Base-by-base conservation (phyloP, 2,113 vertebrate genomes). In the Numida meleagris region DNA sequence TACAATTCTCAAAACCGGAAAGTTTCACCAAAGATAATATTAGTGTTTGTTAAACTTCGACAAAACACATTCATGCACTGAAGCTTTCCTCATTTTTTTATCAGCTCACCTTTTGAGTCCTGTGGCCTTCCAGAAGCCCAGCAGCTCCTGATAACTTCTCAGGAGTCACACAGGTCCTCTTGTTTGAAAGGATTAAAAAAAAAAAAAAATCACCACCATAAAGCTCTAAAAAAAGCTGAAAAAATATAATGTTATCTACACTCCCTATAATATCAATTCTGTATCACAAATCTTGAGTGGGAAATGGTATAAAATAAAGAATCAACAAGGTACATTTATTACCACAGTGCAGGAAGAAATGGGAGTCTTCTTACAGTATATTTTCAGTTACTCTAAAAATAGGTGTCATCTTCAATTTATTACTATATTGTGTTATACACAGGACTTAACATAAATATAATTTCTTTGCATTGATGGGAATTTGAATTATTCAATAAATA, bases 381-480 rank as follows among this genome's bases (percentile, higher is more conserved):
- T 45, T 86, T 84, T 88, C 73, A 92, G 76, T 88, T 76, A 78
- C 86, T 79, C 38, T 83, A 71, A 91, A 76, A 83, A 65, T 14
- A 76, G 8, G 11, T 86, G 29, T 55, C 77, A 76, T n/a, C 4
- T 94, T 82, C 50, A 66, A 74, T 85, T 92, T 94, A 79, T 74
- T 80, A 51, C 18, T 63, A 33, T 43, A 94, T 90, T 93, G 15
- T 55, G 82, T 85, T 59, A 10, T 67, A 36, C 48, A 27, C 14
- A 45, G 93, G 42, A 82, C 16, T 53, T 75, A 74, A 71, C 23
- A 71, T 61, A 80, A 72, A 67, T 24, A 45, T 63, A 66, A 83
- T 31, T 86, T 81, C 25, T 92, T 73, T 57, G 29, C 18, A 43
- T 15, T 82, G 9, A 12, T 59, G 43, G 51, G 34, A 78, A 81